These are phyloP conservation scores for Lasioglossum vierecki DNA, from an alignment of 2,888 invertebrate species.

Conservation along the genomic window DNA sequence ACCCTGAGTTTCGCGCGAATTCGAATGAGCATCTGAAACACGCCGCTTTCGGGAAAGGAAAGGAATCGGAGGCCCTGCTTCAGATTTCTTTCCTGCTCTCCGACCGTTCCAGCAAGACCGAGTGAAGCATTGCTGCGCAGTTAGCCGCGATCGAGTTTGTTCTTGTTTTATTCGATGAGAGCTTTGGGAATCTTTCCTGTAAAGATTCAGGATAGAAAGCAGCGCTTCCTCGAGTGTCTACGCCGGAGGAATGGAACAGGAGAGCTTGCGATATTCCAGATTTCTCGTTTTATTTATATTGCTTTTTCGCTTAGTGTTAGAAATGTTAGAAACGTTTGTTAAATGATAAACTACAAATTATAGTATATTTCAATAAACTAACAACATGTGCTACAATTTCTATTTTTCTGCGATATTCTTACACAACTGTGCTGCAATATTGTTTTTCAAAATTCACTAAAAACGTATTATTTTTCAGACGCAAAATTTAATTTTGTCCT, in stretches of 20 bases:
- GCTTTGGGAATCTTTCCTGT: neutral
- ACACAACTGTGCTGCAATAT: too few relatives aligned
- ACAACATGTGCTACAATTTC: too few relatives aligned
- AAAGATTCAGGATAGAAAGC: neutral
- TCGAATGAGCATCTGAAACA: neutral
- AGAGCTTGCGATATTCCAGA: neutral
- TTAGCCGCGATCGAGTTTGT: neutral
- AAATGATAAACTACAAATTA: too few relatives aligned
- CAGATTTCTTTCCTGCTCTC: neutral
- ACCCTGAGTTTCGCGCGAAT: neutral
- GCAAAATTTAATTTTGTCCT: too few relatives aligned
- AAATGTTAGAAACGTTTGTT: too few relatives aligned
- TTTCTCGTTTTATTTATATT: neutral
- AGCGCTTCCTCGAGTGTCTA: neutral
- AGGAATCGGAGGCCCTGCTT: neutral
- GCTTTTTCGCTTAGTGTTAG: neutral
- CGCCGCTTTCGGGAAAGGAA: neutral
- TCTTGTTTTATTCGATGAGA: constrained; percentile 1
- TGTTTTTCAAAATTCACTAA: too few relatives aligned
- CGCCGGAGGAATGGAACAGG: neutral
- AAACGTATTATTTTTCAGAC: too few relatives aligned
- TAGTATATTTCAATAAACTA: too few relatives aligned
- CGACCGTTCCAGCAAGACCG: neutral
- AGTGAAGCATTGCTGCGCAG: neutral
- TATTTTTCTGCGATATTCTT: too few relatives aligned